Evolutionary conservation across 1,140 invertebrate genomes (phyloP), one percentile per base, ranked within the genome.

Genomic region (Tetramorium parvispinum): DNA sequence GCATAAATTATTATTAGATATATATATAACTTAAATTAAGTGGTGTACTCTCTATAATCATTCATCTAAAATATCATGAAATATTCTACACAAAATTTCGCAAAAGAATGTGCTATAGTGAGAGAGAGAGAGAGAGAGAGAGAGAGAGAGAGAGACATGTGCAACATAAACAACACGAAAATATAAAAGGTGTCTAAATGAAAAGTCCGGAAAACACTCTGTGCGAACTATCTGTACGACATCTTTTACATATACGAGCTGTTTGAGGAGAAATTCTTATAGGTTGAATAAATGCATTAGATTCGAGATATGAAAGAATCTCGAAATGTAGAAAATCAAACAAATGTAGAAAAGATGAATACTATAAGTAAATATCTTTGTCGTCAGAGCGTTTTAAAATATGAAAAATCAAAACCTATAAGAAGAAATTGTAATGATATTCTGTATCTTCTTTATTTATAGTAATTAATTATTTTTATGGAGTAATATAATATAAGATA

Each of bases 61-160:
- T 32, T 32, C 27, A 89, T 88, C 7, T 13, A 88, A 57, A 37
- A 88, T 86, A 24, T 53, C 13, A 4, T 71, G 16, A 32, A 89
- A 65, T 51, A 73, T 2, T 68, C 63, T 88, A 59, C 1, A 55
- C 51, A 66, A 86, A n/a, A 65, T 40, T 49, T 27, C 21, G 3
- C 2, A 10, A 65, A 37, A 79, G 6, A 63, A 77, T 76, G 18
- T 55, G 32, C 2, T 46, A 32, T 24, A 6, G 18, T 13, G 11
- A 24, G 0, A 57, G 21, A 32, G 11, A 18, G 2, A 24, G 27
- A 27, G 27, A 27, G 27, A 27, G 27, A 27, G 27, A 27, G 27
- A 27, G 27, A 27, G 27, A 27, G 11, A 24, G 1, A 57, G 21
- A 32, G 11, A 18, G 2, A 18, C 43, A 18, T 43, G 11, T 10